Evolutionary conservation across 2,888 invertebrate genomes (phyloP), one percentile per base, ranked within the genome.

Genomic region (Papilio protenor): DNA sequence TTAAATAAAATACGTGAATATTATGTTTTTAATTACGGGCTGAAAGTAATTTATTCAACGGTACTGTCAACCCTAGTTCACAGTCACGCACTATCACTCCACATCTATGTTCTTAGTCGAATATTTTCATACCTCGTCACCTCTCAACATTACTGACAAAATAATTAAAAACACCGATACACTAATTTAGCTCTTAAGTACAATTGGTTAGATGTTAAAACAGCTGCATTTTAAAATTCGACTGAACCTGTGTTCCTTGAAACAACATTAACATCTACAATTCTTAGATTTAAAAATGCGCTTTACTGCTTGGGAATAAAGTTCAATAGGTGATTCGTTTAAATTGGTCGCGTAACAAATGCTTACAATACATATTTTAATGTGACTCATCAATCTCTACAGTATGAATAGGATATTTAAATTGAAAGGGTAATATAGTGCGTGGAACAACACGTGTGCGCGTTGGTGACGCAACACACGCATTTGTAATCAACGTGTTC

Each of bases 91-190:
- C 92, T 92, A 92, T 94, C 92, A 90, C 89, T 91, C 89, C 81
- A 87, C 92, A 91, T 91, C 89, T 90, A 89, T 87, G 91, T 90
- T 92, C 90, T 88, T 86, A 88, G 84, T 87, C 86, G 90, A 94
- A 94, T 94, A 92, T 91, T 93, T 93, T 90, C 91, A 87, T 88
- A 92, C 90, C 89, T 93, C 92, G 94, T 94, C 94, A 94, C 93
- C 91, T 92, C 89, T 87, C 82, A 81, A 84, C 87, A 81, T 80
- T 77, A 81, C 79, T 66, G 76, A 75, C 77, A 77, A 72, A 72
- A n/a, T 49, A n/a, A 23, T 21, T 21, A 33, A 40, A 14, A 49
- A 23, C 59, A 14, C 49, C 6, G 61, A 52, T 55, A 52, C 5
- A 59, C 70, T 33, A 75, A 77, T 77, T 70, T 77, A 21, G 61